Evolutionary conservation across 1,140 invertebrate species (phyloP), one percentile per base, ranked within the genome.

Genomic region (Mya arenaria): DNA sequence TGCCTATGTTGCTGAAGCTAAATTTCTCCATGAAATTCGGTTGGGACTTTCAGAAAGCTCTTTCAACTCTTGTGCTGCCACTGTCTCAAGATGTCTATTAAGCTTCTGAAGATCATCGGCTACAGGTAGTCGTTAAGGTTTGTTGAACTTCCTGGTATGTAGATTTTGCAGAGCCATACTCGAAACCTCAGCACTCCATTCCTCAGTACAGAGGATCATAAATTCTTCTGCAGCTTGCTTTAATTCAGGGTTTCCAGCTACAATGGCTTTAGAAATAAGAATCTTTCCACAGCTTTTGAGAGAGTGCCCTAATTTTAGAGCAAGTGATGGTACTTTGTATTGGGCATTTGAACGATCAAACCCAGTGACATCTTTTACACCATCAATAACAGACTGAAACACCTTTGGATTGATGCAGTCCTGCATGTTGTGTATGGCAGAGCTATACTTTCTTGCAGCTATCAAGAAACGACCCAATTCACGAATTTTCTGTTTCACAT

Each of bases 101-200:
- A 83, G 25, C 30, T 68, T 30, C 72, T n/a, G 56, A 44, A 75
- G 17, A 25, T 77, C 81, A 32, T 75, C 62, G 32, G 81, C 39
- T 15, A 83, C 36, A 30, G 81, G 71, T 41, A 77, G 44, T 30
- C 52, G 15, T 15, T 69, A 39, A 48, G 58, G 56, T 39, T 74
- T 63, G 30, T 82, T 82, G 23, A 52, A 48, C n/a, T 52, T 74
- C 15, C 36, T 66, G 2, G 36, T 30, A 36, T 74, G 56, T n/a
- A 82, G 1, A 34, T 41, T 73, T 30, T 60, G 56, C 0, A 73
- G 58, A 32, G 80, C 80, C 36, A 62, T 34, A 30, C 23, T 55
- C 10, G 60, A 69, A 68, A 83, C 36, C 32, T 68, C 72, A 3
- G 17, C n/a, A 10, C n/a, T 72, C 82, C 82, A 84, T 55, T 83